Evolutionary conservation across 2,113 vertebrate genomes (phyloP).

Genomic region (Limanda limanda): DNA sequence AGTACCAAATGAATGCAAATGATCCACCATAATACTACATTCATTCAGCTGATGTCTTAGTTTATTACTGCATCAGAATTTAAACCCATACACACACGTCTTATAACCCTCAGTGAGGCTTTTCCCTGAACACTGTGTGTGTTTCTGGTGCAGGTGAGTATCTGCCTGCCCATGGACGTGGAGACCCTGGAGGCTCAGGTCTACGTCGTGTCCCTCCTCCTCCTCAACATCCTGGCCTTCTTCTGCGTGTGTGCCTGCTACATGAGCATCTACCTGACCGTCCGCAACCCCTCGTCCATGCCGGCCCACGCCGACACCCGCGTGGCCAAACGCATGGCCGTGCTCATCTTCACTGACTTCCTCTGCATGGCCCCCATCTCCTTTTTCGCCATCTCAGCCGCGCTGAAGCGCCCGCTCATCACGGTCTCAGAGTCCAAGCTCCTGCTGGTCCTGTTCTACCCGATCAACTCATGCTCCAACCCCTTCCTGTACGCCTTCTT

Average conservation of each 20-base stretch:
- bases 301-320: slow-evolving; percentile 90
- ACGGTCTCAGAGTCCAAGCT: slow-evolving; percentile 94
- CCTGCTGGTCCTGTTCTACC: slow-evolving; percentile 95
- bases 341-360: slow-evolving; percentile 97
- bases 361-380: slow-evolving; percentile 98
- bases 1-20: too few species aligned
- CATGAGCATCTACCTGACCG: slow-evolving; percentile 91
- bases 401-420: slow-evolving; percentile 94
- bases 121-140: background rate
- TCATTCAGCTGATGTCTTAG: too few species aligned
- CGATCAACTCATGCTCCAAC: slow-evolving; percentile 97
- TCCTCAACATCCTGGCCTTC: slow-evolving; percentile 93
- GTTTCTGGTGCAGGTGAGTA: slow-evolving; percentile 81
- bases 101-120: too few species aligned
- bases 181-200: slow-evolving; percentile 86
- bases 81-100: too few species aligned
- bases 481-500: slow-evolving; percentile 98
- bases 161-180: slow-evolving; percentile 98
- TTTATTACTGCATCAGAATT: too few species aligned
- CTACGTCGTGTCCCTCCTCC: slow-evolving; percentile 89
- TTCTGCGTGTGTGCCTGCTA: slow-evolving; percentile 92
- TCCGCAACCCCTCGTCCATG: slow-evolving; percentile 88
- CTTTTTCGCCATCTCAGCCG: slow-evolving; percentile 96
- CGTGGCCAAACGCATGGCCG: slow-evolving; percentile 95
- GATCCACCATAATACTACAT: too few species aligned